Base-by-base conservation (phyloP, 2,888 invertebrate genomes). In the Drosophila lacicola region DNA sequence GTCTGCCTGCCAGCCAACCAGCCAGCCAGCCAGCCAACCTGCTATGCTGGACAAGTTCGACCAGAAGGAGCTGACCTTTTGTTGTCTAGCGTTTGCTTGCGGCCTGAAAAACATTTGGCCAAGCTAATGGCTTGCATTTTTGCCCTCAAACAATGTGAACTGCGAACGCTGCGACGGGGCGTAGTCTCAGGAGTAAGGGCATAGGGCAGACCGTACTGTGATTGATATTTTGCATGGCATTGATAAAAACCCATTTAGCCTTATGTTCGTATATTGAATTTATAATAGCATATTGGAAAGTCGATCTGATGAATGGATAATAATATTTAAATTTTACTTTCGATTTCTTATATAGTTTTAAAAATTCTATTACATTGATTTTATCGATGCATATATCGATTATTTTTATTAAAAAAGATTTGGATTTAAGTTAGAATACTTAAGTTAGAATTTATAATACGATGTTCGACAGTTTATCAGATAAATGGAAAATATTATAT, bases 41-140 rank as follows among this genome's bases (percentile, higher is more conserved):
- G 25, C 9, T 37, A 14, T 29, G 29, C 29, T 29, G 29, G 8
- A 64, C 56, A 56, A 62, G 60, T 62, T 65, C 5, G 33, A 19
- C 34, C 46, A 47, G 55, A 56, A 71, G 60, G 42, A 72, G 71
- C 60, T 49, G 71, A 65, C 69, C 88, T 74, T 86, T 88, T 88
- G 82, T 82, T 88, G 88, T 82, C 81, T 87, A 72, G 83, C 76
- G 39, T 75, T 78, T 79, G 80, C 79, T 71, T 71, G 75, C 51
- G 62, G 71, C 51, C 62, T 60, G 61, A 63, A 67, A 54, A 72
- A 57, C 84, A 74, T 83, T 81, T 72, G 68, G 62, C 65, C 67
- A 66, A 63, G 83, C 80, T 88, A 83, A 83, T 88, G 80, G 83
- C 58, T 70, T 72, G 49, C 67, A 56, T 73, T 46, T 61, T 25